Percentiles rank a stretch among this genome's conserved stretches.
Evolutionary conservation across 2,113 vertebrate genomes (phyloP).

Genomic region (Neopipo cinnamomea): DNA sequence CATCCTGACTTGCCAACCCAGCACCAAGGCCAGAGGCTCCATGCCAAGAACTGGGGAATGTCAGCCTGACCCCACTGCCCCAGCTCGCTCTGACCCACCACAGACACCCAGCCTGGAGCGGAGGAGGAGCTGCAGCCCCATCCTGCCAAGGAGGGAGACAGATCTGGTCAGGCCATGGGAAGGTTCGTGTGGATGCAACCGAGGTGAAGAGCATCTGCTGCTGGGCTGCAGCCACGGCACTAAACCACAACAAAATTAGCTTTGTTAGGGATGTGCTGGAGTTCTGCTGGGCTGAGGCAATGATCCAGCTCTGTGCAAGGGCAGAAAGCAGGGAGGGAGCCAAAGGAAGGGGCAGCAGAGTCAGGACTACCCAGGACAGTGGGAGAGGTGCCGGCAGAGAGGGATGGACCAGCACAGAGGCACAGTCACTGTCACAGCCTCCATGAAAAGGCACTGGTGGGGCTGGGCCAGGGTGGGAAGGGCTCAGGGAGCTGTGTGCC

Average conservation of each 20-base stretch:
- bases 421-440: background rate
- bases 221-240: background rate
- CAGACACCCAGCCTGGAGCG: background rate
- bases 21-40: no score
- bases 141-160: background rate
- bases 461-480: background rate
- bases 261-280: background rate
- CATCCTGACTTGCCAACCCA: background rate
- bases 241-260: background rate
- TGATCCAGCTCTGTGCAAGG: background rate
- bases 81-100: rapidly evolving
- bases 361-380: background rate
- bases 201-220: background rate
- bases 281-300: background rate
- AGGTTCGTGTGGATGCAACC: rapidly evolving
- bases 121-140: background rate
- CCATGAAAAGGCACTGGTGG: rapidly evolving
- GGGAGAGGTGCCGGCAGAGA: background rate
- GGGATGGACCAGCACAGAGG: background rate
- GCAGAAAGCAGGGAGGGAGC: background rate
- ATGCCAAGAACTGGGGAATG: background rate
- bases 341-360: background rate
- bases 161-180: background rate
- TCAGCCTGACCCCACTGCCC: background rate
- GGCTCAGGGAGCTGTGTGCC: background rate